These are phyloP conservation scores for Silurus meridionalis DNA, from an alignment of 2,113 vertebrate species.

Conservation along the genomic window DNA sequence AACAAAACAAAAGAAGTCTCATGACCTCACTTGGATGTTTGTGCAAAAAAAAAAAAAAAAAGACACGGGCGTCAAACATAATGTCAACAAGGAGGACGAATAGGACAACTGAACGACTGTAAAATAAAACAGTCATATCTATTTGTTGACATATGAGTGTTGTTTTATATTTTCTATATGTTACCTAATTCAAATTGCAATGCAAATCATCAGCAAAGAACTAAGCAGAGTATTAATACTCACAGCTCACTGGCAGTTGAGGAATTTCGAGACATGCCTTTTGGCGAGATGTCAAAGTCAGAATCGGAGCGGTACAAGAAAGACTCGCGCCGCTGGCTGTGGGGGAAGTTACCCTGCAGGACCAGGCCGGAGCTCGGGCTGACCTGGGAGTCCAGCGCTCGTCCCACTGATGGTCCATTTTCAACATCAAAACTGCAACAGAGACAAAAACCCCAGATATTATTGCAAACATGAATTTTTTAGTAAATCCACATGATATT, in stretches of 20 bases:
- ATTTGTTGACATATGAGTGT: neutral
- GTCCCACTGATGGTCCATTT: constrained; percentile 81
- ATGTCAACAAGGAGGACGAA: neutral
- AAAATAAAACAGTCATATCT: neutral
- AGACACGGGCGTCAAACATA: neutral
- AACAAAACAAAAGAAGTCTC: constrained; percentile 62
- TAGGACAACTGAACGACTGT: neutral
- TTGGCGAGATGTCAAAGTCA: constrained; percentile 89
- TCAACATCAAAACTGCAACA: constrained; percentile 86
- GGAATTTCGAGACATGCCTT: constrained; percentile 87
- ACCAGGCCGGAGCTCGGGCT: constrained; percentile 80
- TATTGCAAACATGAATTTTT: neutral
- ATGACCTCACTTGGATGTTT: constrained; percentile 49
- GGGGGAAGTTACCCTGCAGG: constrained; percentile 78
- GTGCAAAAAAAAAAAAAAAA: constrained; percentile 2
- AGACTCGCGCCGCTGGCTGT: constrained; percentile 87
- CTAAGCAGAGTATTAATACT: constrained; percentile 60
- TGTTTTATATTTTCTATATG: no score
- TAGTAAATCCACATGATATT: neutral
- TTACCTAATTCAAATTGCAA: neutral
- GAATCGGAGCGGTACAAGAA: constrained; percentile 96
- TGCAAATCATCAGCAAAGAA: neutral
- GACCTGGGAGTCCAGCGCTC: constrained; percentile 79
- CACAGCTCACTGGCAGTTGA: constrained; percentile 89
- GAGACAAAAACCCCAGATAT: neutral